Base-by-base conservation (phyloP, 1,140 invertebrate genomes). In the Panagrolaimus sp. region DNA sequence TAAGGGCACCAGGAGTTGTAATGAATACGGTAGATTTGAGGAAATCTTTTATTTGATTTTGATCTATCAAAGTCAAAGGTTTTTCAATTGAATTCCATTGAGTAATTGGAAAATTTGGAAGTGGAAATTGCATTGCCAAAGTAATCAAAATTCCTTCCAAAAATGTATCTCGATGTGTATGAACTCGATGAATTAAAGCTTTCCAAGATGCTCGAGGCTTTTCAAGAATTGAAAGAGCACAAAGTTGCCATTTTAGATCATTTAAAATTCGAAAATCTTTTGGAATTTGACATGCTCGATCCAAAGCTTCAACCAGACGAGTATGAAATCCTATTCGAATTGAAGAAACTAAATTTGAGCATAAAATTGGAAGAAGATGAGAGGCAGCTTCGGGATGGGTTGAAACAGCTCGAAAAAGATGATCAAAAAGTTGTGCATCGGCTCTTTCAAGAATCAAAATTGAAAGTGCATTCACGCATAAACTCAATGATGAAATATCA, bases 231-330 rank as follows among this genome's bases (percentile, higher is more conserved):
- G 21, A 76, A 43, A 68, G 58, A n/a, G 67, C 63, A 55, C 76
- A 77, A 21, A 78, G 43, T 21, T 75, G 78, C 78, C 78, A 80
- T 62, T 80, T 77, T 28, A 83, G 44, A 46, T 80, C 78, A 14
- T 80, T 82, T 26, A 72, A 15, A 7, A 71, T 62, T 15, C 76
- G 70, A 10, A 46, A 52, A 64, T 78, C 74, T 45, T 62, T 55
- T 62, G 28, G 68, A 52, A 12, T n/a, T 43, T 78, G 12, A 32
- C 43, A 26, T n/a, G 14, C 28, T 62, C 55, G 47, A 21, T 58
- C 45, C 28, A 76, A 44, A 21, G 74, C 67, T 6, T 76, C 69
- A 47, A 63, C 64, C 2, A 76, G n/a, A 12, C 67, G 58, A n/a
- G 45, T 44, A 43, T 75, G 74, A 65, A 75, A 72, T 17, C 73